Evolutionary conservation across 1,140 invertebrate genomes (phyloP).

Genomic region (Drosophila persimilis): DNA sequence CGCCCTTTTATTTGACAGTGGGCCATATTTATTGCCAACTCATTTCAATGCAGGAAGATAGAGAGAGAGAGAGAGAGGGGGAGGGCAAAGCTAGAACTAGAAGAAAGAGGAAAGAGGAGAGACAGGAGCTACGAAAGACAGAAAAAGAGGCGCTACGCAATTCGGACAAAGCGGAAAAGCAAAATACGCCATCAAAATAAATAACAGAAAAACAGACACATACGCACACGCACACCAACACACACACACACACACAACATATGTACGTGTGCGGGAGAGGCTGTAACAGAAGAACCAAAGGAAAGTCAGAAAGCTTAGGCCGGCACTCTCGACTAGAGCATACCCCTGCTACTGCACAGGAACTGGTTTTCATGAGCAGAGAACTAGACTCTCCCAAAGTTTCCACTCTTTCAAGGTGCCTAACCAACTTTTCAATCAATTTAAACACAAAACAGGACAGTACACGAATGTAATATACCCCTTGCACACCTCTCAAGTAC

Average conservation of each 20-base stretch:
- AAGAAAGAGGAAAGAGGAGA: constrained; percentile 41
- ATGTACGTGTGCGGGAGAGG: background rate
- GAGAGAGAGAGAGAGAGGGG: background rate
- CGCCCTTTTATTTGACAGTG: constrained; percentile 79
- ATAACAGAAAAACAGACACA: constrained; percentile 57
- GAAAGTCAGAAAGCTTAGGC: too few species aligned
- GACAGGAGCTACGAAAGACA: background rate
- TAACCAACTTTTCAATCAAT: too few species aligned
- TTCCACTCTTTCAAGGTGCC: too few species aligned
- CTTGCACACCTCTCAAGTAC: background rate
- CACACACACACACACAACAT: too few species aligned
- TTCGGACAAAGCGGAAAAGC: constrained; percentile 72
- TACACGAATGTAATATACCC: constrained; percentile 14
- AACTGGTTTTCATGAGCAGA: too few species aligned
- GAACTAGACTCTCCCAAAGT: too few species aligned
- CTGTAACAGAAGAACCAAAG: too few species aligned
- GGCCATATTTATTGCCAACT: constrained; percentile 81
- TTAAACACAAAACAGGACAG: too few species aligned
- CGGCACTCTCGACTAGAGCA: too few species aligned
- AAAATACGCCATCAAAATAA: constrained; percentile 81
- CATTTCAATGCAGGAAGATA: constrained; percentile 67
- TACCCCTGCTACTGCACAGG: too few species aligned
- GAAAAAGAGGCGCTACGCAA: constrained; percentile 28
- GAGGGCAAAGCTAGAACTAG: constrained; percentile 37
- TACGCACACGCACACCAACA: constrained; percentile 1